These are phyloP conservation scores for Emys orbicularis DNA, from an alignment of 2,797 vertebrate species.

Conservation along the genomic window DNA sequence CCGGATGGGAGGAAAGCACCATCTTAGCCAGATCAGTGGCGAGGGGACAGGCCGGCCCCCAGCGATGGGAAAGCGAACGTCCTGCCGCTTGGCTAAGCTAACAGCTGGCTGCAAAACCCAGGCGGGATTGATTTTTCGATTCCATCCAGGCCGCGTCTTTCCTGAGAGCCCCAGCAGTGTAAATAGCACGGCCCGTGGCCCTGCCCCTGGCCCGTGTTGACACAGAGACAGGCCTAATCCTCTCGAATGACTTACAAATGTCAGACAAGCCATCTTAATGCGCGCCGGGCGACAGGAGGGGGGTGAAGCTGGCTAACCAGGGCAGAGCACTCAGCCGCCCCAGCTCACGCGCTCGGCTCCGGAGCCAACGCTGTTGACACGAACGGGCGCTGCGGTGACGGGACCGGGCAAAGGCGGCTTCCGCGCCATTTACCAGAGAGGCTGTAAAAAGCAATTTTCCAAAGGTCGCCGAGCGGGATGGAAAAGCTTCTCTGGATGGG, in stretches of 20 bases:
- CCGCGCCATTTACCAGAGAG: slow-evolving; percentile 21
- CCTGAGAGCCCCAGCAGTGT: neutral
- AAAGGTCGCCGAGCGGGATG: neutral
- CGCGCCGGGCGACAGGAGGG: neutral
- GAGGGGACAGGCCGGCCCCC: neutral
- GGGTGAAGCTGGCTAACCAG: neutral
- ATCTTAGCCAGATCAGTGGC: neutral
- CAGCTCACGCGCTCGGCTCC: neutral
- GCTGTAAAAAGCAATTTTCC: neutral
- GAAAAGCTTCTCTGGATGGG: neutral
- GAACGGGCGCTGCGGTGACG: neutral
- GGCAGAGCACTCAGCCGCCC: neutral
- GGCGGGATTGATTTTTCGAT: neutral
- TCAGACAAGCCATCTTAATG: neutral
- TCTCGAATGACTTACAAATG: neutral
- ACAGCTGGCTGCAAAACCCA: neutral
- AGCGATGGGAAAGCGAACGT: neutral
- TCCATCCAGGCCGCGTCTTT: neutral
- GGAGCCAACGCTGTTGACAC: neutral
- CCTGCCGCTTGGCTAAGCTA: neutral
- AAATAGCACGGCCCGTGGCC: neutral
- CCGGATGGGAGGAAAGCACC: neutral
- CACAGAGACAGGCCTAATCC: neutral
- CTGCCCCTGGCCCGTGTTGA: neutral
- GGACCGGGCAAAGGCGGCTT: neutral